Base-by-base conservation (phyloP, 64 coral and sea anemone genomes). In the Montipora capricornis region DNA sequence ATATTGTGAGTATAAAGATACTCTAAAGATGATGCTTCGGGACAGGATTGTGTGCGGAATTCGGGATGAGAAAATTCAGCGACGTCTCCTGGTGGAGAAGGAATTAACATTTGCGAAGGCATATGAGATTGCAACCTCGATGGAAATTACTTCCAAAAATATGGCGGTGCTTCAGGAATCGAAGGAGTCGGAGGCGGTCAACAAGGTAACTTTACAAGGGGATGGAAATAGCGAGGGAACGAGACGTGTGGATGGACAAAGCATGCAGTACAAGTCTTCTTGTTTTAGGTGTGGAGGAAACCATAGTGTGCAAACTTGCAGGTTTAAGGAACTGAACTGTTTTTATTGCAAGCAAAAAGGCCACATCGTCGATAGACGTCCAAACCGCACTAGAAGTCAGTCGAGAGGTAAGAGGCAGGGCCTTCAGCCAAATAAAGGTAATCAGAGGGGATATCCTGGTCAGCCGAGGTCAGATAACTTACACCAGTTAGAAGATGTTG, bases 71-170 rank as follows among this genome's bases (percentile, higher is more conserved):
- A 90, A 74, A 95, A 37, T 88, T 15, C 88, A 73, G 58, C 61
- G 44, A 73, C 77, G 88, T 50, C 73, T 95, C 79, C 81, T 90
- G 47, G 69, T 82, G 26, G 93, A 94, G 48, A 73, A 79, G 55
- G 93, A 94, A 15, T 73, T 94, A 17, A 94, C 84, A 14, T 94
- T 90, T 22, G 60, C 83, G 64, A 94, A 89, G 84, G 93, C 87
- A 48, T 80, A 83, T 44, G 68, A 90, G 45, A 61, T 90, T 20
- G 77, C 88, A 77, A 74, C 89, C 47, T 19, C 79, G 64, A 20
- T 79, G 68, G 80, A 84, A 92, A 59, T 73, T 61, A 55, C 70
- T 19, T 3, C 16, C 8, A 19, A 8, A 22, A 74, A 74, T 19
- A 4, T 19, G 69, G 14, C 69, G 4, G 19, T 8, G n/a, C 19